A percentile compares a stretch with the other conserved stretches of the same genome.
Conservation (phyloP, 2,113 vertebrate genomes). For the Chaenocephalus aceratus region DNA sequence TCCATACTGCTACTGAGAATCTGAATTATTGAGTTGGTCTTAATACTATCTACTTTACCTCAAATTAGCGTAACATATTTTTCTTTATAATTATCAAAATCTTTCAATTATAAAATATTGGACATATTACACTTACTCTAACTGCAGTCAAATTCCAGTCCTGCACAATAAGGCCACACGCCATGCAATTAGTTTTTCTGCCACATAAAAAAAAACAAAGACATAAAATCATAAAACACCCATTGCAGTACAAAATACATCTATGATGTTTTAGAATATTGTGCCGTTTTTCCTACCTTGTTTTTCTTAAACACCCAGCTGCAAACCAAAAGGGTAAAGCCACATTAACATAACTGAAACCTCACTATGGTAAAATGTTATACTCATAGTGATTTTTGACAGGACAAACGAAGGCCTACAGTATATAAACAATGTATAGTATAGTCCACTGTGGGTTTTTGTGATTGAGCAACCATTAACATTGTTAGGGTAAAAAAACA, state of each 20-base stretch:
- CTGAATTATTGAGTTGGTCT: conserved; percentile 2
- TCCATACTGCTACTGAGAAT: neutral
- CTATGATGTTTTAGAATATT: no score
- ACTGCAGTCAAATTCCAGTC: neutral
- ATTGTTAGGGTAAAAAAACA: neutral
- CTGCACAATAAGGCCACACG: neutral
- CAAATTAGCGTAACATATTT: neutral
- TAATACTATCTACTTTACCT: neutral
- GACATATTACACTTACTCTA: neutral
- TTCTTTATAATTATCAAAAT: neutral
- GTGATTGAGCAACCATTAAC: neutral
- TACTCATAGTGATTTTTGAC: no score
- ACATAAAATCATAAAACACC: neutral
- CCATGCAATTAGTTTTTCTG: neutral
- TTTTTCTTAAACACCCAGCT: neutral
- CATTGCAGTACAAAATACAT: no score
- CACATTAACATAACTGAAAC: neutral
- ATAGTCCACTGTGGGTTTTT: neutral
- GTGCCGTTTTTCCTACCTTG: neutral
- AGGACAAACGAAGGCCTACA: no score
- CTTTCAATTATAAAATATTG: neutral
- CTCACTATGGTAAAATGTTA: neutral
- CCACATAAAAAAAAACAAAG: neutral
- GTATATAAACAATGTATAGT: no score
- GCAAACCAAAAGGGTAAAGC: neutral